These are phyloP conservation scores for Macrotrachela quadricornifera DNA, from an alignment of 1,140 invertebrate genomes.

Conservation along the genomic window DNA sequence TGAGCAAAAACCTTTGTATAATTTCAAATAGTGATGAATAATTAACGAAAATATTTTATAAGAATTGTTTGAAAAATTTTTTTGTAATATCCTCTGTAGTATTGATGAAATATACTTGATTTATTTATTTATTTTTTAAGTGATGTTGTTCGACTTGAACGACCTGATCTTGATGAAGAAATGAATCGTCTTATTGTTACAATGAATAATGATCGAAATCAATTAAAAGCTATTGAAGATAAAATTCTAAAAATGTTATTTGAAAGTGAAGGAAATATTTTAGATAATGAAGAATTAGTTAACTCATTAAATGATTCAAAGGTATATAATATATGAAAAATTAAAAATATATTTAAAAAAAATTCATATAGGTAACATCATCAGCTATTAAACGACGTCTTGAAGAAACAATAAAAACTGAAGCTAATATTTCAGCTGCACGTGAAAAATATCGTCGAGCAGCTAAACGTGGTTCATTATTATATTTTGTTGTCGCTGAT, in stretches of 20 bases:
- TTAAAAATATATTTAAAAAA: no score
- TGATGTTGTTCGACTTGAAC: slow-evolving; percentile 25
- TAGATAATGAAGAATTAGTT: slow-evolving; percentile 8
- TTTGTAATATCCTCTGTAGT: not conserved
- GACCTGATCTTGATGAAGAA: slow-evolving; percentile 7
- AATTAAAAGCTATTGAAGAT: slow-evolving; percentile 8
- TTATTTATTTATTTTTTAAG: slow-evolving; percentile 12
- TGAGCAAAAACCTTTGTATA: no score
- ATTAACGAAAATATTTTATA: no score
- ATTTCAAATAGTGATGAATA: no score
- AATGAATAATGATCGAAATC: slow-evolving; percentile 18
- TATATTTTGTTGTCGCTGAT: slow-evolving; percentile 33
- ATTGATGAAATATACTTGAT: not conserved
- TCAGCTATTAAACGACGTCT: slow-evolving; percentile 47
- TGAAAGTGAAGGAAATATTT: slow-evolving; percentile 8
- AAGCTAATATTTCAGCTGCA: slow-evolving; percentile 11
- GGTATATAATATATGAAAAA: slow-evolving; percentile 35
- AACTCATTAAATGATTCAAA: slow-evolving; percentile 40
- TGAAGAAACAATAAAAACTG: slow-evolving; percentile 55
- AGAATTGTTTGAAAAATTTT: no score
- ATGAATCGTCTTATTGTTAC: slow-evolving; percentile 6
- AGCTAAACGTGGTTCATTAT: slow-evolving; percentile 27
- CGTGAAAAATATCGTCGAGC: slow-evolving; percentile 23
- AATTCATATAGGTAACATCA: slow-evolving; percentile 22
- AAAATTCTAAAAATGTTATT: slow-evolving; percentile 7